Evolutionary conservation across 2,113 vertebrate genomes (phyloP), one percentile per base, ranked within the genome.

Genomic region (Hemiprocne comata): DNA sequence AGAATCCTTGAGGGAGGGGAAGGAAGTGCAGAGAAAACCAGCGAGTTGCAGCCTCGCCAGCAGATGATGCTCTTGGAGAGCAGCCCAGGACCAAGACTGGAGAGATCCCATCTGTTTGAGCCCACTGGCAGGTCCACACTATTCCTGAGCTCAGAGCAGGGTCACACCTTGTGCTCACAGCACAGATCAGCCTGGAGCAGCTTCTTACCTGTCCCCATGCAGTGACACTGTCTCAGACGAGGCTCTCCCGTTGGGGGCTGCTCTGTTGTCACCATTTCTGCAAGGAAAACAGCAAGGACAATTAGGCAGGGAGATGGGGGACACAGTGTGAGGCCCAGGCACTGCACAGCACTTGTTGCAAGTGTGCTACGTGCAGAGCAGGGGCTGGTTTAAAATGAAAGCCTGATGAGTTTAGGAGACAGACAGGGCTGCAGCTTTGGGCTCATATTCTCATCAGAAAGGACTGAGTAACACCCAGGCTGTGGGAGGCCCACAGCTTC

Each of bases 211-310:
- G 0, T 81, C 40, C 50, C 62, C 80, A 36, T 0, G 57, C 91
- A 65, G 95, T 11, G 80, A 42, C 61, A 25, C 31, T 0, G 8
- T 4, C 50, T 57, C 89, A 46, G 65, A 12, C 9, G 86, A 75
- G 53, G 69, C 34, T 19, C 82, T 54, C 61, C 80, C 89, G 5
- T 40, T 19, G 9, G 13, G 6, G 17, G 50, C 26, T 34, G 60
- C 42, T 5, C 73, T 77, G 53, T 17, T 38, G 55, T 94, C 87
- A 14, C 86, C 87, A 26, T 94, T 92, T 53, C 93, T 96, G 87
- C 77, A 95, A 79, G 55, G 4, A 74, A 69, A 94, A 40, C 13
- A 75, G 51, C 46, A 31, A 58, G 55, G 61, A 11, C 0, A 0
- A 48, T 78, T 5, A 94, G 69, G 40, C 2, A 29, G 28, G 34